Percentiles rank a stretch among this genome's conserved stretches.
Conservation (phyloP, 1,140 invertebrate species). For the Heliconius eleuchia region DNA sequence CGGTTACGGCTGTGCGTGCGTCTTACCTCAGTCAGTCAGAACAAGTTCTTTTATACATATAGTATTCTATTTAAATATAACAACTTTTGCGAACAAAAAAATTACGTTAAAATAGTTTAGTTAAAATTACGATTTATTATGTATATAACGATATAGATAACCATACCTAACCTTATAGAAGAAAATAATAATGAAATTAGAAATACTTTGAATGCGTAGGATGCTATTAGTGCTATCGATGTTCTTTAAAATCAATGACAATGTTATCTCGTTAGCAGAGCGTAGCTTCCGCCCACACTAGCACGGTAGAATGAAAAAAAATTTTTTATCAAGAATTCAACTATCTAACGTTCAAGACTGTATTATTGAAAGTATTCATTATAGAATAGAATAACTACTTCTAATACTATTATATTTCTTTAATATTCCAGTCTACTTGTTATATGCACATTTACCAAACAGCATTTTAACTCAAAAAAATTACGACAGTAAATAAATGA, state of each 20-base stretch:
- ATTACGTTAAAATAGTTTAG: no score
- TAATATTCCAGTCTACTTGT: not conserved
- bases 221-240: slow-evolving; percentile 8
- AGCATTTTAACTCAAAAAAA: no score
- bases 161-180: no score
- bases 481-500: not conserved
- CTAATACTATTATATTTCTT: not conserved
- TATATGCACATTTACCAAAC: no score
- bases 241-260: slow-evolving; percentile 10
- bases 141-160: no score
- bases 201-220: slow-evolving; percentile 9
- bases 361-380: not conserved
- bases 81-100: no score
- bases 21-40: no score
- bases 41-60: no score
- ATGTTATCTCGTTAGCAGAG: slow-evolving; percentile 17
- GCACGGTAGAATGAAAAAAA: not conserved
- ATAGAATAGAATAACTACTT: not conserved
- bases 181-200: slow-evolving; percentile 2
- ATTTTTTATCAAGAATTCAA: not conserved
- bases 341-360: not conserved
- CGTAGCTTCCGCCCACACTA: slow-evolving; percentile 16
- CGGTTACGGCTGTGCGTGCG: no score
- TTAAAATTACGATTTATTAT: no score
- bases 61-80: no score